Percentiles rank a stretch among this genome's conserved stretches.
Conservation (phyloP, 2,888 invertebrate genomes). For the Catocala fraxini region DNA sequence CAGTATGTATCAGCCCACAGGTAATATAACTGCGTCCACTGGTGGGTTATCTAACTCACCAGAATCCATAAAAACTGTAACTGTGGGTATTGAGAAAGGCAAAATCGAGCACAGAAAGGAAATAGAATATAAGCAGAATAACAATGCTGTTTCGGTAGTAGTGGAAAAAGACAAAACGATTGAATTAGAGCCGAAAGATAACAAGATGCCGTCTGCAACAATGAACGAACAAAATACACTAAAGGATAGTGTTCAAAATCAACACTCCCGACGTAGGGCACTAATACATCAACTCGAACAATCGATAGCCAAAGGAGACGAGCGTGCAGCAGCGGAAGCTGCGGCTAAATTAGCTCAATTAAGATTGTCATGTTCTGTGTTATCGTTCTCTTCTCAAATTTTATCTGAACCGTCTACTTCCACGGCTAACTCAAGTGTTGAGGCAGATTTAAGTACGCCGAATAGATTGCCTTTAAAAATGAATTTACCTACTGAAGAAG, state of each 20-base stretch:
- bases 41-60: constrained; percentile 13
- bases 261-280: constrained; percentile 72
- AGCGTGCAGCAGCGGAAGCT: constrained; percentile 91
- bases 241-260: constrained; percentile 51
- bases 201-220: constrained; percentile 14
- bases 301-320: constrained; percentile 93
- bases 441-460: constrained; percentile 7
- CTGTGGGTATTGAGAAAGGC: constrained; percentile 11
- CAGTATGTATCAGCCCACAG: constrained; percentile 6
- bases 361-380: constrained; percentile 91
- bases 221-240: constrained; percentile 21
- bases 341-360: constrained; percentile 93
- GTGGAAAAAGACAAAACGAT: constrained; percentile 9
- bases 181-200: constrained; percentile 10
- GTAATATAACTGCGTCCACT: neutral
- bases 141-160: neutral
- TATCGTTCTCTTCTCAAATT: constrained; percentile 82
- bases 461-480: constrained; percentile 12
- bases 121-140: neutral
- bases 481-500: constrained; percentile 10
- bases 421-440: constrained; percentile 19
- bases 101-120: constrained; percentile 20
- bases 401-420: constrained; percentile 59
- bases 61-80: constrained; percentile 18
- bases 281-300: constrained; percentile 91